Evolutionary conservation across 2,113 vertebrate genomes (phyloP).

Genomic region (Microcebus lehilahytsara): DNA sequence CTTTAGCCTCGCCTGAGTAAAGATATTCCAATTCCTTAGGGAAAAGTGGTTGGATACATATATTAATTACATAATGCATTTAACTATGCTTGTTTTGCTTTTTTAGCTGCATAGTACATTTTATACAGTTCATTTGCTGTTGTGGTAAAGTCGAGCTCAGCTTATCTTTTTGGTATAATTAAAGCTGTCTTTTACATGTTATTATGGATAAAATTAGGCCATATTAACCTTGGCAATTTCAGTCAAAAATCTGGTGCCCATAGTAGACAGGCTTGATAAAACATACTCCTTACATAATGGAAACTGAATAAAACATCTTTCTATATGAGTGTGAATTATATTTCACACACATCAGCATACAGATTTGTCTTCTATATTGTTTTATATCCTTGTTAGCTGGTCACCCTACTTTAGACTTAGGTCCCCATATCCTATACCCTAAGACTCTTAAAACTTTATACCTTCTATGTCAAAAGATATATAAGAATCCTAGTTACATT

Average conservation of each 20-base stretch:
- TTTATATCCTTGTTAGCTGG: not conserved
- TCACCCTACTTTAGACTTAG: not conserved
- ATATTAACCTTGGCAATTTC: not conserved
- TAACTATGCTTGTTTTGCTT: not conserved
- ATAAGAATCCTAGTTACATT: not conserved
- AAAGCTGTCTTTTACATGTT: not conserved
- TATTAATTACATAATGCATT: not conserved
- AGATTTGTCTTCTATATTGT: not conserved
- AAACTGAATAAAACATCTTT: not conserved
- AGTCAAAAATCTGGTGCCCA: not conserved
- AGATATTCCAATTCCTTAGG: not conserved
- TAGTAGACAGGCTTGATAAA: not conserved
- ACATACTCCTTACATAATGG: not conserved
- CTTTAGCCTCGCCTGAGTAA: not conserved
- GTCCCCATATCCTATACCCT: not conserved
- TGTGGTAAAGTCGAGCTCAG: not conserved
- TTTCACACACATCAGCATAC: not conserved
- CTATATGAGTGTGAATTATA: not conserved
- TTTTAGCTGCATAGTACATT: not conserved
- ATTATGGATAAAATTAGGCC: not conserved
- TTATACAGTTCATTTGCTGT: not conserved
- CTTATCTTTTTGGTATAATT: not conserved
- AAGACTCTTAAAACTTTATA: not conserved
- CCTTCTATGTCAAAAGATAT: not conserved
- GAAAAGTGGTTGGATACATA: not conserved